Evolutionary conservation across 2,113 vertebrate species (phyloP), one percentile per base, ranked within the genome.

Genomic region (Hydrochoerus hydrochaeris): DNA sequence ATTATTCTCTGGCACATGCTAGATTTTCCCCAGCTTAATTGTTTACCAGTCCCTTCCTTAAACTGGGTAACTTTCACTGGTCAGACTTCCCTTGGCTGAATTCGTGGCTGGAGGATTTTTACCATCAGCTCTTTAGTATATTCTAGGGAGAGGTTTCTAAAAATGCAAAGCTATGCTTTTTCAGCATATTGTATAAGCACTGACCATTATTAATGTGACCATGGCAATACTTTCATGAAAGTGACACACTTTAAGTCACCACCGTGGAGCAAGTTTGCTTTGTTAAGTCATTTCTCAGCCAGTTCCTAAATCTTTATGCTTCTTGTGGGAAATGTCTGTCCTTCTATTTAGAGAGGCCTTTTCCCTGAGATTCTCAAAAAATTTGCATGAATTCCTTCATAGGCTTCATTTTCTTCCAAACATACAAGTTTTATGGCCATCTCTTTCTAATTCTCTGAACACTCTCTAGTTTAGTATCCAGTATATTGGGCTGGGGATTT

Each of bases 1-100:
- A 97, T 98, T 97, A 97, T 97, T 95, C 97, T 94, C 86, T 67
- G 89, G 95, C 97, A 98, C 97, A 96, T 98, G 97, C 97, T 98
- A 91, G 92, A 83, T 96, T 97, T 97, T 57, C 78, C 88, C 96
- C 88, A 80, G 90, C 38, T 78, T 97, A 60, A 94, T 96, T 95
- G 78, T 95, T 91, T 92, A 92, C 46, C 92, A 88, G 85, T 46
- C 57, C 44, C 73, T 95, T 97, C 73, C 80, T 97, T 95, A 94
- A 96, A 95, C 88, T 77, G 92, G 65, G 85, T 95, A 83, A 97
- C 88, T 94, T 88, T 95, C 85, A 44, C 92, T 89, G 28, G 5
- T 93, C 75, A 90, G 95, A 78, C 63, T 90, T 85, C 38, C 28
- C 12, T 80, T 73, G 69, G 14, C 90, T 95, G 30, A 54, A 13